Base-by-base conservation (phyloP, 2,797 vertebrate genomes). In the Sebastes melanostomus region DNA sequence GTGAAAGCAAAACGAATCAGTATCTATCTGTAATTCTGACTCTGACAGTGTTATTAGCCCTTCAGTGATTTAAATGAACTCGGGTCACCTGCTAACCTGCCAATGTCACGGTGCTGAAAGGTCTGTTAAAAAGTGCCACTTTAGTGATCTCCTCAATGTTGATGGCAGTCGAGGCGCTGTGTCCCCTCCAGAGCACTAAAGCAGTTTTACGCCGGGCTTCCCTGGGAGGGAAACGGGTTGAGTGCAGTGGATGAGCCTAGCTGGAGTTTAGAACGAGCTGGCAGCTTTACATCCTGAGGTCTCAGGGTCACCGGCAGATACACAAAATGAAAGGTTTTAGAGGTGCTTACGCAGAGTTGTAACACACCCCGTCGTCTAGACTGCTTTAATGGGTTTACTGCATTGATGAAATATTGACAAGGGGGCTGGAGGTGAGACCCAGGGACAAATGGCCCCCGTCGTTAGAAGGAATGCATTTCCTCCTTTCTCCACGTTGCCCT, bases 331-430 rank as follows among this genome's bases (percentile, higher is more conserved):
- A 94, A 93, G 89, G 86, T 87, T 93, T 94, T 89, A 86, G 87
- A 88, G 82, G 85, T 84, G 87, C 82, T 90, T 83, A 85, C 82
- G 86, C 78, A 62, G 72, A 87, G 90, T 92, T 88, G 80, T 93
- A 92, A 93, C 92, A 83, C 88, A 86, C 78, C 84, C 85, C 34
- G 36, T 84, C 82, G 95, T 96, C 95, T 95, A 96, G 95, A 96
- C 95, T 82, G 76, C 90, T 89, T 94, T 93, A 95, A 95, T 93
- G 89, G 91, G 71, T 94, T 94, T 93, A 94, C 90, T 89, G 90
- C 91, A 75, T 88, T 87, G 88, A 92, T 96, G 91, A 95, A 93
- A 94, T 94, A 93, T 95, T 94, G 94, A 93, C 93, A 88, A 77
- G 80, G 76, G 86, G 86, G 88, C 88, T 86, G 66, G 84, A 92